Percentiles rank a stretch among this genome's conserved stretches.
Evolutionary conservation across 2,113 vertebrate genomes (phyloP).

Genomic region (Dermatemys mawii): DNA sequence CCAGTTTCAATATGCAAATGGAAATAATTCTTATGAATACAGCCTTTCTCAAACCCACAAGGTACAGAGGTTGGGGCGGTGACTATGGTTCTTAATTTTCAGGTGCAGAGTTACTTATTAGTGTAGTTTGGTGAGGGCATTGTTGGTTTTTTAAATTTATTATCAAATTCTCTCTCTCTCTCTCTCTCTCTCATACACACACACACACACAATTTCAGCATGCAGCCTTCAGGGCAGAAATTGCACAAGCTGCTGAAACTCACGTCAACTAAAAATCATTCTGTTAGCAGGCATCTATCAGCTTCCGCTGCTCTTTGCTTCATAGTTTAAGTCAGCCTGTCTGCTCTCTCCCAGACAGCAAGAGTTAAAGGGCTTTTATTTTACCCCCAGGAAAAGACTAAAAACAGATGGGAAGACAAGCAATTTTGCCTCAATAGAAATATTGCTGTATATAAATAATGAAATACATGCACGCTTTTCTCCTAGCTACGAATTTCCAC

Average conservation of each 20-base stretch:
- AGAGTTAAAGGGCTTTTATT: background rate
- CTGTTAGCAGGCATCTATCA: background rate
- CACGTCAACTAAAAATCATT: background rate
- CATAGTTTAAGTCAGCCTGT: background rate
- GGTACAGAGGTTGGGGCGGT: background rate
- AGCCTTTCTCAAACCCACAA: background rate
- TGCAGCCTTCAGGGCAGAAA: background rate
- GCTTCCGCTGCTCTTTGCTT: background rate
- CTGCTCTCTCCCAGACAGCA: background rate
- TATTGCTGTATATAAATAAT: background rate
- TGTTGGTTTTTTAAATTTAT: background rate
- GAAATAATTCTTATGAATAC: background rate
- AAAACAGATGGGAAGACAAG: background rate
- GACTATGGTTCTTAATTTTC: background rate
- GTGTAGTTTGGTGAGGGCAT: background rate
- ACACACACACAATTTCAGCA: background rate
- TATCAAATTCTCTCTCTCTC: too few species aligned
- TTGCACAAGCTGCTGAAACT: background rate
- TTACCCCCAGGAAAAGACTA: background rate
- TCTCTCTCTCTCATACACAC: too few species aligned
- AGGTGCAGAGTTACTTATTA: background rate
- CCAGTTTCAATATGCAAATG: background rate
- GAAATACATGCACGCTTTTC: background rate
- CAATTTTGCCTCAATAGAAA: background rate
- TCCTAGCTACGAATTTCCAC: background rate